Conservation (phyloP, 2,888 invertebrate species). For the Helobdella robusta region DNA sequence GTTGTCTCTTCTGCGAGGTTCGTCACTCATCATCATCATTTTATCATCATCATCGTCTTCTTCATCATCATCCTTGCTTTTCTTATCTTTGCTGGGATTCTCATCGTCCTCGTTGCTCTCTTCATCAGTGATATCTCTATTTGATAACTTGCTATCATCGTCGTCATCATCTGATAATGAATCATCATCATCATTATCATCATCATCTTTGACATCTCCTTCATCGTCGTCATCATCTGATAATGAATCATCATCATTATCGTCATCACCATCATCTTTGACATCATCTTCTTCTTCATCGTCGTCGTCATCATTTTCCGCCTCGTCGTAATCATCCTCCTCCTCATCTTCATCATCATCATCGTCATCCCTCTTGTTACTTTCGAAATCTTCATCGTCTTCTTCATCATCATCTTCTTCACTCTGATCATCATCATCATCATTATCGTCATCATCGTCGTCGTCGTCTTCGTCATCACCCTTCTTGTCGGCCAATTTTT, state of each 20-base stretch:
- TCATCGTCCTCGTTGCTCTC: no score
- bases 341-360: conserved; percentile 14
- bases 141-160: not conserved
- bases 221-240: not conserved
- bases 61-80: conserved; percentile 7
- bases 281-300: not conserved
- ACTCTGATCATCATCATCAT: conserved; percentile 6
- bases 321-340: conserved; percentile 6
- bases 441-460: conserved; percentile 11
- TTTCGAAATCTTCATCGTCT: not conserved
- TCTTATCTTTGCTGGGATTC: no score
- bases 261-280: no score
- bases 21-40: no score
- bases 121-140: not conserved
- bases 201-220: not conserved
- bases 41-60: conserved; percentile 5
- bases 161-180: not conserved
- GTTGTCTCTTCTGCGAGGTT: no score
- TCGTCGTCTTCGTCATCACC: no score
- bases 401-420: conserved; percentile 1
- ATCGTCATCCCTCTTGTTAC: not conserved
- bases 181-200: no score
- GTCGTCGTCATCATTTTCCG: not conserved
- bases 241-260: not conserved
- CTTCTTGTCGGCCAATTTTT: no score